Conservation (phyloP, 2,113 vertebrate species). For the Merops nubicus region DNA sequence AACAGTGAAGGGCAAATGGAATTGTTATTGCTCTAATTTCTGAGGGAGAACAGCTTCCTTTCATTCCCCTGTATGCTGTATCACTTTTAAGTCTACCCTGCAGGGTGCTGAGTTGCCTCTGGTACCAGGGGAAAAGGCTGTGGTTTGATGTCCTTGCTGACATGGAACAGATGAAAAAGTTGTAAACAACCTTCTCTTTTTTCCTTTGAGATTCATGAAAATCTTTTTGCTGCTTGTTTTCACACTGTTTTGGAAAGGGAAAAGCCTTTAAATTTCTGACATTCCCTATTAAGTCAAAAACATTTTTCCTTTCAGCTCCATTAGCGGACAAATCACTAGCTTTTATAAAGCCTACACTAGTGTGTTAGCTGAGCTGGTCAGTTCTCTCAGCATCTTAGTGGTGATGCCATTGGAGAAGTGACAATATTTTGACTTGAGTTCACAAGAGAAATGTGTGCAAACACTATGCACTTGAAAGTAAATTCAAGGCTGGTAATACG, state of each 20-base stretch:
- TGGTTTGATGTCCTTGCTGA: background rate
- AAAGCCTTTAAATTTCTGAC: background rate
- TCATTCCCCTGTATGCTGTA: background rate
- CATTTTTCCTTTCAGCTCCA: background rate
- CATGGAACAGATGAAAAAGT: background rate
- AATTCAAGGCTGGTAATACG: background rate
- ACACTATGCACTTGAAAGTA: background rate
- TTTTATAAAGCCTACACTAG: background rate
- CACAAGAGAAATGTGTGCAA: background rate
- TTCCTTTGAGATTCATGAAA: background rate
- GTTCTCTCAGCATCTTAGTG: background rate
- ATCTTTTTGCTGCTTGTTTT: background rate
- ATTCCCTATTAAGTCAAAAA: background rate
- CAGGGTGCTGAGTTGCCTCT: background rate
- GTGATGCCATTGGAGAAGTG: background rate
- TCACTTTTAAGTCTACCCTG: background rate
- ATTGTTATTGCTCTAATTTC: background rate
- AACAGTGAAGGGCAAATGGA: background rate
- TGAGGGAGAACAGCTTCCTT: background rate
- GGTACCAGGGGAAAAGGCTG: background rate
- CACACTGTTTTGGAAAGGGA: background rate
- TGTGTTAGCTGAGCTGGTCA: background rate
- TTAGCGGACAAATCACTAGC: background rate
- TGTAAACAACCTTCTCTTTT: background rate
- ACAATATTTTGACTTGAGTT: background rate